Base-by-base conservation (phyloP, 2,888 invertebrate genomes). In the Pristionchus exspectatus region DNA sequence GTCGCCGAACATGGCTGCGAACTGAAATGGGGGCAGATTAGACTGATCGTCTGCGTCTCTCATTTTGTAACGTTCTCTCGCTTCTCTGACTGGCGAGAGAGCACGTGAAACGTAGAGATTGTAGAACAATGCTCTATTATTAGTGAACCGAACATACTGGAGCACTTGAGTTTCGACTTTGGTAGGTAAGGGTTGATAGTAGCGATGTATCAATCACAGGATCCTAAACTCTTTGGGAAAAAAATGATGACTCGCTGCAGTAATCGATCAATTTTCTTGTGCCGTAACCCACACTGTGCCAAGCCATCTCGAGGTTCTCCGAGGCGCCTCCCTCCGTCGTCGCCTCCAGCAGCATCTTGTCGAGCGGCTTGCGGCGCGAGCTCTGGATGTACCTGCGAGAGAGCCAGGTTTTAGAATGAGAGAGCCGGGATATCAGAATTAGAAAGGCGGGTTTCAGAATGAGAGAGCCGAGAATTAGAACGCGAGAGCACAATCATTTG, bases 261-360 rank as follows among this genome's bases (percentile, higher is more conserved):
- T 38, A 38, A 38, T 38, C 38, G 3, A 38, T 3, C 5, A 38
- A 38, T 38, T 38, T 3, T 2, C 38, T 38, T 38, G n/a, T 33
- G 56, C 84, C 5, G 24, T 24, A 33, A 44, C 88, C 16, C 56
- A 88, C 88, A 77, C 74, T 74, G 3, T 59, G 30, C 88, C 88
- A 88, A 1, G 88, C 88, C 2, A 56, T 38, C 38, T 56, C 77
- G 14, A 88, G 56, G n/a, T 74, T 74, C 24, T 88, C 88, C 21
- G 54, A 30, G 2, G 74, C 77, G 18, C 63, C 63, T 54, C 88
- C 91, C 59, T 92, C 92, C 18, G 83, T 90, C 2, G 92, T 91
- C 0, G 92, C 92, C 56, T 92, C 91, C 77, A 88, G 90, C 88
- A 93, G 86, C 84, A 93, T 69, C 59, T 91, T 91, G 21, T 90